Conservation (phyloP, 2,113 vertebrate genomes). For the Hipposideros armiger region DNA sequence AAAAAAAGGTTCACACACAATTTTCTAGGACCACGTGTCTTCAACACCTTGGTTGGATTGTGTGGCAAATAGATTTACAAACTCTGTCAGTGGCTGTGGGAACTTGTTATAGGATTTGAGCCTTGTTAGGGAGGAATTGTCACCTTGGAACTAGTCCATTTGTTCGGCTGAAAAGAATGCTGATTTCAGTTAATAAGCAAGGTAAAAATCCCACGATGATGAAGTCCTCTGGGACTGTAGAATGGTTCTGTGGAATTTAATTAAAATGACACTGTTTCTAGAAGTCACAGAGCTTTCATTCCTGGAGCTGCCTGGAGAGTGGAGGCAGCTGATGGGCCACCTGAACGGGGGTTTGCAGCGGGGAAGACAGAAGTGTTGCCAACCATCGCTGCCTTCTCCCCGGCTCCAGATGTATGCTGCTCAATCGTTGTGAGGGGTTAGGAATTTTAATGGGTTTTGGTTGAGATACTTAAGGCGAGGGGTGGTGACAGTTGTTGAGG, state of each 20-base stretch:
- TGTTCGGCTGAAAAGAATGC: constrained; percentile 32
- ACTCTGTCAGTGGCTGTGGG: neutral
- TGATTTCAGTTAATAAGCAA: constrained; percentile 54
- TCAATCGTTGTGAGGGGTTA: neutral
- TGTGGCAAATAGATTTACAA: constrained; percentile 11
- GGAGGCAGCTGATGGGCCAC: neutral
- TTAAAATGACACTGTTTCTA: constrained; percentile 65
- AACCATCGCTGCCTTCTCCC: neutral
- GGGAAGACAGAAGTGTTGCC: neutral
- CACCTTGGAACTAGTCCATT: constrained; percentile 49
- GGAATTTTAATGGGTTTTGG: constrained; percentile 42
- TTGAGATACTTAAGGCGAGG: neutral
- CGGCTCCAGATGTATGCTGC: neutral
- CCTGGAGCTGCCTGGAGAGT: constrained; percentile 3
- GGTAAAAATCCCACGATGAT: constrained; percentile 14
- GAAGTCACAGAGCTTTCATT: neutral
- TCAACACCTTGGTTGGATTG: neutral
- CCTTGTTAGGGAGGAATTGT: constrained; percentile 38
- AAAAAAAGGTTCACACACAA: neutral
- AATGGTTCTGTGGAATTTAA: constrained; percentile 65
- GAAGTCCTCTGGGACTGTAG: neutral
- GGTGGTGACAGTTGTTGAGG: neutral
- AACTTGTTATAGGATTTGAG: neutral
- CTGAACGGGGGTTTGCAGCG: neutral
- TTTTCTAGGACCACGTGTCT: neutral